Percentiles rank a stretch among this genome's conserved stretches.
Conservation (phyloP, 2,888 invertebrate genomes). For the Myathropa florea region DNA sequence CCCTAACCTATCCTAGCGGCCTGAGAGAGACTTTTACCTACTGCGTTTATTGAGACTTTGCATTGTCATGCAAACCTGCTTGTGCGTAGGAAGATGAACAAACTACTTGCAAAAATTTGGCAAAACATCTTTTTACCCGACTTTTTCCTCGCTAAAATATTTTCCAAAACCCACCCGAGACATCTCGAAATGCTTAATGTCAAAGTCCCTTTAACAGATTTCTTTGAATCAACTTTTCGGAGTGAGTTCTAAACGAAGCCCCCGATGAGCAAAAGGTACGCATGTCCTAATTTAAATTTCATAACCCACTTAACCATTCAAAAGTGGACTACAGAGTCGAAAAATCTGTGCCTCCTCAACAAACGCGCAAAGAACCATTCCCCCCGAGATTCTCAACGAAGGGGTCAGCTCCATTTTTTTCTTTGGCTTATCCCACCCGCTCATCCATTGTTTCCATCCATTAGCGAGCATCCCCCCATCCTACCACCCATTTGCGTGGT, state of each 20-base stretch:
- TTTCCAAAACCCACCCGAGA: too few relatives aligned
- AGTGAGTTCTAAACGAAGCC: not conserved
- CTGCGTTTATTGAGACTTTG: too few relatives aligned
- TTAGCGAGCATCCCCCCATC: not conserved
- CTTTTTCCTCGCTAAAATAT: too few relatives aligned
- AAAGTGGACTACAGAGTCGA: not conserved
- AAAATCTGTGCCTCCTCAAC: not conserved
- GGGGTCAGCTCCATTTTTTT: not conserved
- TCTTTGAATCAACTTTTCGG: not conserved
- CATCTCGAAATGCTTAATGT: not conserved
- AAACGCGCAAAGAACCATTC: not conserved
- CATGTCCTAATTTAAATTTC: not conserved
- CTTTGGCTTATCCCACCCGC: not conserved
- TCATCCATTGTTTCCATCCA: conserved; percentile 7
- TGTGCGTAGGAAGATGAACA: too few relatives aligned
- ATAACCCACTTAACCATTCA: not conserved
- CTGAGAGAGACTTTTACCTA: too few relatives aligned
- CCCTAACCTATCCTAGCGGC: too few relatives aligned
- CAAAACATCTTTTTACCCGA: too few relatives aligned
- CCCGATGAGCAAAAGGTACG: not conserved
- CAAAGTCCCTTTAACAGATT: too few relatives aligned
- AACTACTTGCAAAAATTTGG: too few relatives aligned
- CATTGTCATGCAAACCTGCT: too few relatives aligned
- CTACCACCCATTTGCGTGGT: not conserved
- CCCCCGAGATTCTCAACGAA: not conserved